These are phyloP conservation scores for Acanthurus lineatus DNA, from an alignment of 2,797 vertebrate species.

Conservation along the genomic window DNA sequence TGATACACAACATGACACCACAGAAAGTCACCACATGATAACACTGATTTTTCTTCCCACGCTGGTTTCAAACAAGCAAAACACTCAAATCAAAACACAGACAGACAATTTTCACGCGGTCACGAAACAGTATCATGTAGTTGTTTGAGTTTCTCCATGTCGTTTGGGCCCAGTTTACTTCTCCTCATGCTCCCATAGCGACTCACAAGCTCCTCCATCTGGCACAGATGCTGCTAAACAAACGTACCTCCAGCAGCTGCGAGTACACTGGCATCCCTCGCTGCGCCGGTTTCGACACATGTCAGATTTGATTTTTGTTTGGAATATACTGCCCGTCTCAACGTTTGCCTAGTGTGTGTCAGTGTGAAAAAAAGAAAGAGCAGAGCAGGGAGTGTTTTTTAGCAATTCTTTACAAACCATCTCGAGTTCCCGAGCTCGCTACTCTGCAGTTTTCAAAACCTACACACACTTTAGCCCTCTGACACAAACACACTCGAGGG, in stretches of 20 bases:
- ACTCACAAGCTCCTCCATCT: slow-evolving; percentile 49
- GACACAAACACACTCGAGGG: slow-evolving; percentile 66
- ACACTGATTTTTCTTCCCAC: not conserved
- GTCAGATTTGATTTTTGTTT: slow-evolving; percentile 48
- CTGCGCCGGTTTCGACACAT: slow-evolving; percentile 32
- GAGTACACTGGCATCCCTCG: slow-evolving; percentile 35
- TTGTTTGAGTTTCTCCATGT: slow-evolving; percentile 20
- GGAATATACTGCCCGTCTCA: slow-evolving; percentile 25
- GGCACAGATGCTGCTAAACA: slow-evolving; percentile 41
- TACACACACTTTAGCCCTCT: slow-evolving; percentile 58
- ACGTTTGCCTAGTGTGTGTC: slow-evolving; percentile 30
- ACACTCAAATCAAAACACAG: not conserved
- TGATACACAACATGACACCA: not conserved
- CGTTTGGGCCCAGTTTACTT: slow-evolving; percentile 23
- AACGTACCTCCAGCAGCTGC: slow-evolving; percentile 21
- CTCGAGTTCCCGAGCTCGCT: slow-evolving; percentile 47
- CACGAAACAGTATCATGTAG: not conserved
- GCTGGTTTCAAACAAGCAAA: not conserved
- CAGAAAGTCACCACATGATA: not conserved
- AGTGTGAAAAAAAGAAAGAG: not conserved
- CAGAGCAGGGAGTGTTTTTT: slow-evolving; percentile 20
- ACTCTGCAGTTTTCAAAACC: slow-evolving; percentile 62
- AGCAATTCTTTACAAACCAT: slow-evolving; percentile 56
- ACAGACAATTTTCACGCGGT: not conserved
- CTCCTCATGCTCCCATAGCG: slow-evolving; percentile 20